Evolutionary conservation across 2,113 vertebrate genomes (phyloP), one percentile per base, ranked within the genome.

Genomic region (Tetraodon nigroviridis): DNA sequence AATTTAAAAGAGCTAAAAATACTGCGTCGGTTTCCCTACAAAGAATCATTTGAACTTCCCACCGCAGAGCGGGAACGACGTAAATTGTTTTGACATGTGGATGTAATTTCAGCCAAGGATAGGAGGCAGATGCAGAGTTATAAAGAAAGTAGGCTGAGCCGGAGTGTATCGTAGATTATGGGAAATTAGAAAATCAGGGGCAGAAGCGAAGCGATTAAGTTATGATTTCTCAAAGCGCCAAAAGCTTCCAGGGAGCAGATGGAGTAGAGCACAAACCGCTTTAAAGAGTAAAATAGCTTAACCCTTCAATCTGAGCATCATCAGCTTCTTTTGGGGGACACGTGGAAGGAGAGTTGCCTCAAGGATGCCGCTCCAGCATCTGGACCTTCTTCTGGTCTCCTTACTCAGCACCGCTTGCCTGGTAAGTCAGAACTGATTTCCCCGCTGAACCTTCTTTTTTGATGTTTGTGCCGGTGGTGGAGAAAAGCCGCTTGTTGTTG

Each of bases 51-150:
- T 92, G 92, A 92, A 93, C 89, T 92, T 91, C 90, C 90, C 90
- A 91, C 91, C 89, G 89, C 92, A 91, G 91, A 89, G 84, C 78
- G 70, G 88, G 85, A 84, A 80, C 87, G 88, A 92, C 88, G 82
- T 84, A 86, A 90, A 87, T 90, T 89, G 86, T 90, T 92, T 89
- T 91, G 93, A 92, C 94, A 92, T 92, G 92, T 93, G 94, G 94
- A 94, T 95, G 93, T 89, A 92, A 94, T 95, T 94, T 90, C 88
- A 87, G 61, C 90, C 87, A 75, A 81, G 63, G 73, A 44, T 27
- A 86, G 86, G 76, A 78, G 68, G 86, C 90, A 89, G 89, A 91
- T 84, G 86, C 79, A 64, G 81, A 81, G 86, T 85, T 90, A 89
- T 87, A 86, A 75, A 79, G 80, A 61, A 81, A 81, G 76, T 62